These are phyloP conservation scores for Spodoptera exigua DNA, from an alignment of 2,888 invertebrate species.

Conservation along the genomic window DNA sequence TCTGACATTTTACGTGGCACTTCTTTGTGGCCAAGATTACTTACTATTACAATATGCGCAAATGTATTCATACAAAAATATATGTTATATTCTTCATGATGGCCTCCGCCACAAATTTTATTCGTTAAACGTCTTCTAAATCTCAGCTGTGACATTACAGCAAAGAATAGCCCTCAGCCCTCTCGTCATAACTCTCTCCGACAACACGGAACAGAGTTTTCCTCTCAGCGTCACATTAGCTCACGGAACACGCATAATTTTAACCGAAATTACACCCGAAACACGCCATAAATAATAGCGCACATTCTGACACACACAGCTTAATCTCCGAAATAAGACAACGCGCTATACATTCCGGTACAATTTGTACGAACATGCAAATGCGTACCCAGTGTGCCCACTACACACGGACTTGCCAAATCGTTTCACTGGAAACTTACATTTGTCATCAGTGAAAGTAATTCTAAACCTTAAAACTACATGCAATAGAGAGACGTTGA, in stretches of 20 bases:
- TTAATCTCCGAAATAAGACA: conserved; percentile 72
- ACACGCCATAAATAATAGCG: conserved; percentile 62
- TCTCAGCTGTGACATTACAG: not conserved
- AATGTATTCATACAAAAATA: no score
- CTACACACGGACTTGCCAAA: conserved; percentile 70
- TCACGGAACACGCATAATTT: conserved; percentile 37
- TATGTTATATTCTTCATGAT: no score
- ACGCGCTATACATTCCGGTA: conserved; percentile 63
- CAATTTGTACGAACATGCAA: conserved; percentile 62
- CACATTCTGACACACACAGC: conserved; percentile 64
- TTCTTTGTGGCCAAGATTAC: no score
- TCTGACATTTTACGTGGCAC: no score
- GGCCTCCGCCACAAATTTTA: no score
- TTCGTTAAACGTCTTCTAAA: not conserved
- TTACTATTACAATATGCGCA: no score
- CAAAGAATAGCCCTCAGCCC: not conserved
- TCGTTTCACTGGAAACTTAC: conserved; percentile 55
- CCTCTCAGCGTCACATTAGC: conserved; percentile 9
- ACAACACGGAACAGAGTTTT: conserved; percentile 10
- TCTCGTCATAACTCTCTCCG: conserved; percentile 1
- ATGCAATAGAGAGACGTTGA: not conserved
- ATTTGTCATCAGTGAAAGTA: conserved; percentile 17
- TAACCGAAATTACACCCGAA: conserved; percentile 52
- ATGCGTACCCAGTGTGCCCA: conserved; percentile 56
- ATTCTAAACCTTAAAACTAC: conserved; percentile 15